phyloP scores from a whole-genome alignment of 2,797 vertebrate genomes.

The Varecia variegata region DNA sequence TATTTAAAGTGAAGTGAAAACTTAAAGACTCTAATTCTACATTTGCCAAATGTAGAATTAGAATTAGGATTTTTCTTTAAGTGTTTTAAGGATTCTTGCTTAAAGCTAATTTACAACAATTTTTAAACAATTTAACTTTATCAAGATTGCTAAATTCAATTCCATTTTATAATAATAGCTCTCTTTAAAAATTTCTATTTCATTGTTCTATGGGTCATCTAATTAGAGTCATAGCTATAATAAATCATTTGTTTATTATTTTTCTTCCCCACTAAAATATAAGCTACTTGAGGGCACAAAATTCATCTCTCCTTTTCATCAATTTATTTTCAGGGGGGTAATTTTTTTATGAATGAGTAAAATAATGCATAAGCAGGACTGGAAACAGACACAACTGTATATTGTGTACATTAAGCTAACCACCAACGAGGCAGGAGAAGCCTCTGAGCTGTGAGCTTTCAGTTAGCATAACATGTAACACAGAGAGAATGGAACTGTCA shows the following conservation, averaged over 20 bases:
- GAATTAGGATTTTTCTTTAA: neutral
- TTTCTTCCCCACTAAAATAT: neutral
- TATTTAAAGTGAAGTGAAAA: neutral
- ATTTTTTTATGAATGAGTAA: neutral
- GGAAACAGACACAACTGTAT: neutral
- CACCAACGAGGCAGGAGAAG: neutral
- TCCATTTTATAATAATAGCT: neutral
- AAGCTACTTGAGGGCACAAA: neutral
- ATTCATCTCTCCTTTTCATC: neutral
- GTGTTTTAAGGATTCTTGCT: neutral
- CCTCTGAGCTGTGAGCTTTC: neutral
- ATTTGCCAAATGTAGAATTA: neutral
- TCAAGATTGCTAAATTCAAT: neutral
- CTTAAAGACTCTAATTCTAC: neutral
- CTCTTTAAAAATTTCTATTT: neutral
- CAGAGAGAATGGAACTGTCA: neutral
- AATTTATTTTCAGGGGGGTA: neutral
- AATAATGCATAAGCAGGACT: neutral
- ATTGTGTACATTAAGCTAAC: neutral
- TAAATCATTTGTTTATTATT: neutral
- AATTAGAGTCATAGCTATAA: neutral
- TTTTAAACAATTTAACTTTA: neutral
- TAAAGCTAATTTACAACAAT: neutral
- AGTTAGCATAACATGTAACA: neutral
- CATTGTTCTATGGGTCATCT: neutral